These are phyloP conservation scores for Nomada hirtipes DNA, from an alignment of 2,888 invertebrate species.

Conservation along the genomic window DNA sequence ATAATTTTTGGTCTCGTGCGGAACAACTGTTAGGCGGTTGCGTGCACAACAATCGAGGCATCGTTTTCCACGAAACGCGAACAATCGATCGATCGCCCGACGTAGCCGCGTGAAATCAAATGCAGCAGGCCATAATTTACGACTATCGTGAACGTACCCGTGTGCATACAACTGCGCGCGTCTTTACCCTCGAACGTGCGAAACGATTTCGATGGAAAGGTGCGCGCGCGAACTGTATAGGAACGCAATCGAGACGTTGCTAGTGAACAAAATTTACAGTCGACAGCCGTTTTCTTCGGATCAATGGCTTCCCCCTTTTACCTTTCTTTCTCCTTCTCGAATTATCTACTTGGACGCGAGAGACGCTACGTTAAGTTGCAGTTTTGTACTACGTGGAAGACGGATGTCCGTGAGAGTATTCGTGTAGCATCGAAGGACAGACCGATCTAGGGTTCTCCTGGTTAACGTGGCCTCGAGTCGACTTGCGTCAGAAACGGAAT, in stretches of 20 bases:
- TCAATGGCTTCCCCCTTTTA: background rate
- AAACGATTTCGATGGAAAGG: background rate
- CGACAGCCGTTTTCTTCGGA: conserved; percentile 39
- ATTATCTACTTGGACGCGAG: conserved; percentile 63
- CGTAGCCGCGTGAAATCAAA: conserved; percentile 35
- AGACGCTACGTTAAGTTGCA: conserved; percentile 65
- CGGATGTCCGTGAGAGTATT: conserved; percentile 70
- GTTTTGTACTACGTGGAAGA: conserved; percentile 81
- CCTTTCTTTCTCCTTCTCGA: conserved; percentile 1
- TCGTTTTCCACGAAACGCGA: conserved; percentile 19
- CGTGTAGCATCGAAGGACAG: conserved; percentile 57
- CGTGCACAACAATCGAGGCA: background rate
- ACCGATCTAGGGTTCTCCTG: conserved; percentile 34
- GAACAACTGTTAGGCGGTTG: conserved; percentile 14
- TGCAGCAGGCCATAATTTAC: conserved; percentile 20
- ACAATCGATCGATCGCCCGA: conserved; percentile 37
- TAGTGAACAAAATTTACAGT: background rate
- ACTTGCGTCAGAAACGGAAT: conserved; percentile 29
- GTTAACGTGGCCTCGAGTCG: conserved; percentile 28
- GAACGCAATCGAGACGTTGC: background rate
- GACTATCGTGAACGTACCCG: background rate
- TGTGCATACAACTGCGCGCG: background rate
- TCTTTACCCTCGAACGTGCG: background rate
- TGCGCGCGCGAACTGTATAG: background rate
- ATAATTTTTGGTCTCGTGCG: background rate